Conservation (phyloP, 2,113 vertebrate genomes). For the Condylura cristata region DNA sequence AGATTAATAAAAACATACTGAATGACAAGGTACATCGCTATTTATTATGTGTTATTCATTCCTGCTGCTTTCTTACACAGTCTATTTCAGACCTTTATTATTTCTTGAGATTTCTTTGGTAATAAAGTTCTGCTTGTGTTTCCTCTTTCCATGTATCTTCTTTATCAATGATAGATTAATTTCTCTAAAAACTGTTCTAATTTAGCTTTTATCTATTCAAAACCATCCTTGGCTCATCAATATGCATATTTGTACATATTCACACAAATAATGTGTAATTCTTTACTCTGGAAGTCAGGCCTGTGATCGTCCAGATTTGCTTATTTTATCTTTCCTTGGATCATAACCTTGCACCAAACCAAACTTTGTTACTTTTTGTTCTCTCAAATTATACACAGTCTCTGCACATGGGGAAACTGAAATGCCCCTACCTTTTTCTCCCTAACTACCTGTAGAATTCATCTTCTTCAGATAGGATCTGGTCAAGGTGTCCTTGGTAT, state of each 20-base stretch:
- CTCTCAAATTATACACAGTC: neutral
- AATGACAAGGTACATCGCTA: too few species aligned
- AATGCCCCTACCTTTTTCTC: neutral
- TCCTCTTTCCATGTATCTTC: neutral
- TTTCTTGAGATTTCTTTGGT: neutral
- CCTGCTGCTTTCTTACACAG: neutral
- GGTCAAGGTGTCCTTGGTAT: neutral
- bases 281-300: neutral
- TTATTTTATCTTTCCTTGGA: neutral
- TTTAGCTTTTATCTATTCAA: neutral
- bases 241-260: too few species aligned
- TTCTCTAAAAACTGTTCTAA: neutral
- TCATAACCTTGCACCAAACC: neutral
- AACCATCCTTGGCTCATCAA: neutral
- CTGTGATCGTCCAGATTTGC: neutral
- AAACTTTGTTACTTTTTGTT: neutral
- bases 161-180: neutral
- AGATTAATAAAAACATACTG: neutral
- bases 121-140: neutral
- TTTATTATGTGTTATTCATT: neutral
- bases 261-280: neutral
- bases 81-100: neutral
- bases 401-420: neutral
- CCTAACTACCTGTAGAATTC: neutral
- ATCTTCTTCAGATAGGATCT: neutral